A percentile compares a stretch with the other conserved stretches of the same genome.
Evolutionary conservation across 2,888 invertebrate species (phyloP).

Genomic region (Cosmorhoe ocellata): DNA sequence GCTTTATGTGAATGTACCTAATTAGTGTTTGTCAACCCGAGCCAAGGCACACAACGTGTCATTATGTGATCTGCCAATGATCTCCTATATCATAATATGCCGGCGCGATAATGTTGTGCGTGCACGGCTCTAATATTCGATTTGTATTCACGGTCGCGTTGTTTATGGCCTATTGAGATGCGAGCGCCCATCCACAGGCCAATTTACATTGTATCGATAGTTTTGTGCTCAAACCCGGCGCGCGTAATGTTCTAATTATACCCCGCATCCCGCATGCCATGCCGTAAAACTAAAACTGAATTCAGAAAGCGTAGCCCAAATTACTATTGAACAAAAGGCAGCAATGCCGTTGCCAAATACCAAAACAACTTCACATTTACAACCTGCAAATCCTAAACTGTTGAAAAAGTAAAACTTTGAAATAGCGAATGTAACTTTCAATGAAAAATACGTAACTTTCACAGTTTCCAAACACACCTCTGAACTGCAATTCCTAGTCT

Average conservation of each 20-base stretch:
- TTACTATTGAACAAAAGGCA: conserved; percentile 16
- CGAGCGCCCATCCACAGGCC: conserved; percentile 67
- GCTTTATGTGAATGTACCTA: conserved; percentile 41
- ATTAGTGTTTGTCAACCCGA: conserved; percentile 40
- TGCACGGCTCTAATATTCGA: conserved; percentile 73
- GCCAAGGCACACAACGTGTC: conserved; percentile 45
- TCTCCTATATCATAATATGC: conserved; percentile 51
- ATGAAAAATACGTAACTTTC: conserved; percentile 26
- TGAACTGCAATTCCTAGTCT: conserved; percentile 14
- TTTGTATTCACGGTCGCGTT: conserved; percentile 78
- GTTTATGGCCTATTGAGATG: conserved; percentile 78
- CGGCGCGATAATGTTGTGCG: conserved; percentile 62
- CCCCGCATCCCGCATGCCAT: conserved; percentile 21
- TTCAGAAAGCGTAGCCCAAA: conserved; percentile 20
- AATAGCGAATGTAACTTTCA: conserved; percentile 22
- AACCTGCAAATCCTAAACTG: conserved; percentile 15
- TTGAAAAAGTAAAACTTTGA: conserved; percentile 23
- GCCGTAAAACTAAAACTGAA: conserved; percentile 22
- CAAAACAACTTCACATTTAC: conserved; percentile 18
- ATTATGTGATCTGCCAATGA: conserved; percentile 52
- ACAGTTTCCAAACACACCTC: conserved; percentile 17
- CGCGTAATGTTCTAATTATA: conserved; percentile 58
- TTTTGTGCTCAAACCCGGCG: conserved; percentile 58
- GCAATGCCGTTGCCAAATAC: conserved; percentile 18
- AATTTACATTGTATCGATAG: conserved; percentile 71